phyloP scores from a whole-genome alignment of 1,140 invertebrate genomes.

The Apis laboriosa region DNA sequence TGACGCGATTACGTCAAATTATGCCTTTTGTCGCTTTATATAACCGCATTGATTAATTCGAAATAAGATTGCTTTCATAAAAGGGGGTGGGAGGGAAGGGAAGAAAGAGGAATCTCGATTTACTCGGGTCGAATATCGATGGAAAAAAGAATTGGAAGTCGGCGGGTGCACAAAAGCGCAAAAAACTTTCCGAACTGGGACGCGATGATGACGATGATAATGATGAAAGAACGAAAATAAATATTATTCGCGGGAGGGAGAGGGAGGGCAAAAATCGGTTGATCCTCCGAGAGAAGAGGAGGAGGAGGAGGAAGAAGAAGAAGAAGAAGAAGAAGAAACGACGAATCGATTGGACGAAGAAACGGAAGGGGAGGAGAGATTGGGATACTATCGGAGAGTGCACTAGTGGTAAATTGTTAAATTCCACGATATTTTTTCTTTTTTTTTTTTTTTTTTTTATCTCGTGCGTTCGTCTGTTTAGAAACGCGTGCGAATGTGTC shows the following conservation, averaged over 20 bases:
- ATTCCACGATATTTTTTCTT: conserved; percentile 1
- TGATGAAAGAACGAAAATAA: neutral
- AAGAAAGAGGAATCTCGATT: too few relatives aligned
- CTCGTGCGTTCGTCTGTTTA: conserved; percentile 23
- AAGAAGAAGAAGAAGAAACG: neutral
- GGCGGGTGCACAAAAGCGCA: too few relatives aligned
- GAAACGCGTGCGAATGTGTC: conserved; percentile 25
- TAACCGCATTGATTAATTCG: neutral
- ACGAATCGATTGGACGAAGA: neutral
- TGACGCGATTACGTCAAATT: conserved; percentile 5
- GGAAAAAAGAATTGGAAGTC: too few relatives aligned
- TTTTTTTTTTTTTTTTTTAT: neutral
- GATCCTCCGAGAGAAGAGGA: neutral
- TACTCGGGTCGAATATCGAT: too few relatives aligned
- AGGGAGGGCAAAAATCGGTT: neutral
- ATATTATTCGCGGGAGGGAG: neutral
- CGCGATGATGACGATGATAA: neutral
- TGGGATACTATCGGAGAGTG: neutral
- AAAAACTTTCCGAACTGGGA: neutral
- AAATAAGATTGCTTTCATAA: neutral
- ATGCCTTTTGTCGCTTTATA: conserved; percentile 4
- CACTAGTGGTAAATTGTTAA: conserved; percentile 1
- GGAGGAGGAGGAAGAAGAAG: too few relatives aligned
- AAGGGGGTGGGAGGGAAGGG: neutral
- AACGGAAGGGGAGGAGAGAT: neutral